Evolutionary conservation across 2,888 invertebrate species (phyloP), one percentile per base, ranked within the genome.

Genomic region (Tridacna gigas): DNA sequence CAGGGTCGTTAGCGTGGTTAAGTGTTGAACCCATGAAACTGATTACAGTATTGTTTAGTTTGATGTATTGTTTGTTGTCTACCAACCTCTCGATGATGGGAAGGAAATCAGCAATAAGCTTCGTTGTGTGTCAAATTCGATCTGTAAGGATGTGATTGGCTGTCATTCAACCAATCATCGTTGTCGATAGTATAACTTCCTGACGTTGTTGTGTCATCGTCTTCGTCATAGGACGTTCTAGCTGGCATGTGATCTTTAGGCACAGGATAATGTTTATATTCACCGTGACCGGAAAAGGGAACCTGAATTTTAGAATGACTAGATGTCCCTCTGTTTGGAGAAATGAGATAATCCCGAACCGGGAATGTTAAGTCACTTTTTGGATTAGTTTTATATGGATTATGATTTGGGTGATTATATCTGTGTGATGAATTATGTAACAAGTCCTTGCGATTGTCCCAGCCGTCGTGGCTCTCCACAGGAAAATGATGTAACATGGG

Each of bases 121-220:
- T 88, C 88, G 78, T 88, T 86, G 66, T 83, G 80, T 60, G 82
- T 75, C 80, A 84, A 77, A 61, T 20, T 61, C 25, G 51, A 20
- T 26, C 79, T 83, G 82, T 88, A 88, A 26, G 80, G 74, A 25
- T 77, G 76, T 22, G 86, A 76, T 37, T 79, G 67, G 13, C 80
- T 73, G 18, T 86, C 86, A 61, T 80, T 86, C 78, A 76, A 74
- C 86, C 88, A 88, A 82, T 88, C 88, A 75, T 88, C 88, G 26
- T 79, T 77, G 77, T 88, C 88, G 66, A 88, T 88, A 22, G 88
- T 88, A 66, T 88, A 88, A 66, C 88, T 88, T 26, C 88, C 88
- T 73, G 86, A 86, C 37, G 88, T 88, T 45, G 88, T 88, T 11
- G 88, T 88, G 60, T 88, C 88, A 80, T 88, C 88, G 74, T 88